These are phyloP conservation scores for Hemistola chrysoprasaria DNA, from an alignment of 2,888 invertebrate species.

Conservation along the genomic window DNA sequence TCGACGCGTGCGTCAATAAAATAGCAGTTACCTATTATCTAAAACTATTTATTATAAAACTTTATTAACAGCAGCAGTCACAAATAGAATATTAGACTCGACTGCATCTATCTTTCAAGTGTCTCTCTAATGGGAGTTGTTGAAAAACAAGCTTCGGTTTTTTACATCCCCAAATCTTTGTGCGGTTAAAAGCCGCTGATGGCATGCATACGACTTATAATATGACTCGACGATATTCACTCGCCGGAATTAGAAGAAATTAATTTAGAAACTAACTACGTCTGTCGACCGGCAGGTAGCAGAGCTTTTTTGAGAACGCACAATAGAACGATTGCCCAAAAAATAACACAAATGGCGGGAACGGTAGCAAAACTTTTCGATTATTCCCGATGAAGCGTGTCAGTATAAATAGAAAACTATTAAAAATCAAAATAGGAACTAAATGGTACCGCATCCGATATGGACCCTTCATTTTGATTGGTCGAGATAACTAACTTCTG, in stretches of 20 bases:
- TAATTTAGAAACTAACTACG: constrained; percentile 64
- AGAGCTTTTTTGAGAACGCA: constrained; percentile 39
- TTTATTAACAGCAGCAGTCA: constrained; percentile 10
- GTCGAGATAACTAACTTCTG: constrained; percentile 43
- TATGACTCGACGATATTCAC: constrained; percentile 71
- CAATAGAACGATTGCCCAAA: constrained; percentile 48
- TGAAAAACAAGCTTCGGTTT: constrained; percentile 61
- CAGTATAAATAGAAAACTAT: constrained; percentile 71
- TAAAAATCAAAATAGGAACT: constrained; percentile 51
- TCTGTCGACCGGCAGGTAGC: constrained; percentile 60
- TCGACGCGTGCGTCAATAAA: too few relatives aligned
- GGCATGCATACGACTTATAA: constrained; percentile 59
- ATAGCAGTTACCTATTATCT: too few relatives aligned
- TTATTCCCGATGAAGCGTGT: constrained; percentile 64
- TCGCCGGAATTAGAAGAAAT: constrained; percentile 66
- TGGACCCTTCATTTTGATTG: constrained; percentile 46
- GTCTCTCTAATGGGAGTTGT: constrained; percentile 67
- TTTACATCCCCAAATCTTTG: constrained; percentile 44
- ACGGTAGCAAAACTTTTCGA: constrained; percentile 73
- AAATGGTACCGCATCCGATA: constrained; percentile 45
- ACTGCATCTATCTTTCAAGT: constrained; percentile 69
- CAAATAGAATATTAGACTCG: constrained; percentile 33
- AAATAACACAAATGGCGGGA: constrained; percentile 50
- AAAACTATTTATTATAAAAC: constrained; percentile 8
- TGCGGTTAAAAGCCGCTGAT: constrained; percentile 61